Conservation (phyloP, 2,113 vertebrate species). For the Alethe castanea region DNA sequence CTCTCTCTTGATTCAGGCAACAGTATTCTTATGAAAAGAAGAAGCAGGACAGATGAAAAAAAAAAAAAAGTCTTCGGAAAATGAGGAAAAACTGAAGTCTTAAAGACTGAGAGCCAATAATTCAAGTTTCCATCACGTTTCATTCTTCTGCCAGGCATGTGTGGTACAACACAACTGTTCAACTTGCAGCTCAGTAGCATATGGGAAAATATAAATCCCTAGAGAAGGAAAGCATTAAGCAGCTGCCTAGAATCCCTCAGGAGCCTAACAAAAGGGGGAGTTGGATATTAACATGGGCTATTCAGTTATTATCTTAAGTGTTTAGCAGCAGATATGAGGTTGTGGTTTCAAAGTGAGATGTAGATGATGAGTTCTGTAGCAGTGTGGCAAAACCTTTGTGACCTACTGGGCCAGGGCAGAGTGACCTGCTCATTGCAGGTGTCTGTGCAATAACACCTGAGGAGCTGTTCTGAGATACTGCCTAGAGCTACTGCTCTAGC, state of each 20-base stretch:
- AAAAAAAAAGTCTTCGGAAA: neutral
- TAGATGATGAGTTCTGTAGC: neutral
- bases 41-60: neutral
- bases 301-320: neutral
- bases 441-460: fast-evolving
- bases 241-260: conserved; percentile 2
- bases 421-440: neutral
- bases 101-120: neutral
- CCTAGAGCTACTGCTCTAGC: neutral
- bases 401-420: neutral
- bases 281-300: neutral
- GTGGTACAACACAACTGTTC: neutral
- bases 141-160: neutral
- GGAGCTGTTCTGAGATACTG: neutral
- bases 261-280: neutral
- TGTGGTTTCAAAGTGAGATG: neutral
- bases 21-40: neutral
- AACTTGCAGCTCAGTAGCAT: neutral
- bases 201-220: conserved; percentile 11
- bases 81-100: neutral
- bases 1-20: neutral
- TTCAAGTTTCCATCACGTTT: neutral
- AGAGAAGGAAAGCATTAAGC: conserved; percentile 17
- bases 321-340: neutral
- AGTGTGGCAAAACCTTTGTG: neutral